These are phyloP conservation scores for Phortica okadai DNA, from an alignment of 2,888 invertebrate species.

Conservation along the genomic window DNA sequence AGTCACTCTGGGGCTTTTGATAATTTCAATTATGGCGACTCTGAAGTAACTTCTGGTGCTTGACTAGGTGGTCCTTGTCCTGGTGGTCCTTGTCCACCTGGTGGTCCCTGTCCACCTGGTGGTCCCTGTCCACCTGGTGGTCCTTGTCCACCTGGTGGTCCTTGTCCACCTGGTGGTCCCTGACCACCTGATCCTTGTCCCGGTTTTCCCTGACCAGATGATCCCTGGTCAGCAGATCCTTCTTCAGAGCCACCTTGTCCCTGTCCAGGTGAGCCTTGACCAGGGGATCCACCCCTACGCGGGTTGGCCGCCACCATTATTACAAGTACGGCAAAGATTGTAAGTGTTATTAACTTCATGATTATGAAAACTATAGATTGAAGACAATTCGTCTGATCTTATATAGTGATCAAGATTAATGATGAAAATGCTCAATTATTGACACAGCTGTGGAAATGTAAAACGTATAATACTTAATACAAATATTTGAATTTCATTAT, in stretches of 20 bases:
- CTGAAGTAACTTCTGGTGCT: too few relatives aligned
- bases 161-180: conserved; percentile 13
- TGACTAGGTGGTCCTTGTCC: background rate
- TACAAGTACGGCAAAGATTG: conserved; percentile 49
- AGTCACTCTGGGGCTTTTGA: too few relatives aligned
- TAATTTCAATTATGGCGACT: too few relatives aligned
- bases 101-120: background rate
- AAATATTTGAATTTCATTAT: too few relatives aligned
- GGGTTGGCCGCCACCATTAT: conserved; percentile 47
- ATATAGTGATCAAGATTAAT: too few relatives aligned
- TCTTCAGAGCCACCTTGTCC: too few relatives aligned
- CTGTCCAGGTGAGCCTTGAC: background rate
- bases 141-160: conserved; percentile 21
- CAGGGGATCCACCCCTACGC: conserved; percentile 10
- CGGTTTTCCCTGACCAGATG: conserved; percentile 14
- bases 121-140: conserved; percentile 9
- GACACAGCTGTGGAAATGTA: too few relatives aligned
- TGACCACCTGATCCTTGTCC: conserved; percentile 23
- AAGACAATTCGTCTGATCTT: too few relatives aligned
- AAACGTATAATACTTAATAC: too few relatives aligned
- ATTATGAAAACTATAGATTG: background rate
- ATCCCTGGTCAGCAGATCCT: background rate
- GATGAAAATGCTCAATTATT: too few relatives aligned
- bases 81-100: conserved; percentile 2
- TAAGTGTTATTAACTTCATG: conserved; percentile 52